phyloP scores from a whole-genome alignment of 2,888 invertebrate genomes.

The Athalia circularis region DNA sequence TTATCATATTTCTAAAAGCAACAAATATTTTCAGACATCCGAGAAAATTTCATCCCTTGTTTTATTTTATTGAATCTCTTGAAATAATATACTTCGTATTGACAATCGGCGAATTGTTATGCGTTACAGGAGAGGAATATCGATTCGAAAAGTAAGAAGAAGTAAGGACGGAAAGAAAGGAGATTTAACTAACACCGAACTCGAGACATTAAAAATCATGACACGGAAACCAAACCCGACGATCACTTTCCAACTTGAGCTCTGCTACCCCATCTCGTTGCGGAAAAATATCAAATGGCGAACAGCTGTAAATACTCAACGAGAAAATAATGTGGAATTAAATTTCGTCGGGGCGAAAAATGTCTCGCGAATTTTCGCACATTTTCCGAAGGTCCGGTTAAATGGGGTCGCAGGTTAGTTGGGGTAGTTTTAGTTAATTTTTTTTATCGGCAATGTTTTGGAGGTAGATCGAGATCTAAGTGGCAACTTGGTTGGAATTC shows the following conservation, averaged over 20 bases:
- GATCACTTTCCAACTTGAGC: conserved; percentile 15
- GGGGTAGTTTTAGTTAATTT: not conserved
- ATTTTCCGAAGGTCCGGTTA: too few species aligned
- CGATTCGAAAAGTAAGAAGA: not conserved
- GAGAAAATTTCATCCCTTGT: not conserved
- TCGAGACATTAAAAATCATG: conserved; percentile 32
- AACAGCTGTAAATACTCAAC: not conserved
- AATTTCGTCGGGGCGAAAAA: not conserved
- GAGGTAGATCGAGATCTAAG: not conserved
- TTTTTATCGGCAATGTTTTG: not conserved
- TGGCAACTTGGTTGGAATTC: not conserved
- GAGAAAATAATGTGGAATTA: not conserved
- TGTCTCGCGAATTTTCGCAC: too few species aligned
- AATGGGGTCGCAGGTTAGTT: too few species aligned
- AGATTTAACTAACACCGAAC: conserved; percentile 24
- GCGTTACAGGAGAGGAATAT: not conserved
- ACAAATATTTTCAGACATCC: not conserved
- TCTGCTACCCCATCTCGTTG: not conserved
- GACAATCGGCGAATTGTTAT: not conserved
- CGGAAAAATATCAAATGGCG: not conserved
- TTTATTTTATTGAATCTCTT: not conserved
- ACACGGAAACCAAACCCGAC: conserved; percentile 28
- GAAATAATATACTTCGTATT: too few species aligned
- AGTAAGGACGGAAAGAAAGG: not conserved
- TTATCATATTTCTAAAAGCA: too few species aligned